Conservation (phyloP, 1,140 invertebrate genomes). For the Drosophila ambigua region DNA sequence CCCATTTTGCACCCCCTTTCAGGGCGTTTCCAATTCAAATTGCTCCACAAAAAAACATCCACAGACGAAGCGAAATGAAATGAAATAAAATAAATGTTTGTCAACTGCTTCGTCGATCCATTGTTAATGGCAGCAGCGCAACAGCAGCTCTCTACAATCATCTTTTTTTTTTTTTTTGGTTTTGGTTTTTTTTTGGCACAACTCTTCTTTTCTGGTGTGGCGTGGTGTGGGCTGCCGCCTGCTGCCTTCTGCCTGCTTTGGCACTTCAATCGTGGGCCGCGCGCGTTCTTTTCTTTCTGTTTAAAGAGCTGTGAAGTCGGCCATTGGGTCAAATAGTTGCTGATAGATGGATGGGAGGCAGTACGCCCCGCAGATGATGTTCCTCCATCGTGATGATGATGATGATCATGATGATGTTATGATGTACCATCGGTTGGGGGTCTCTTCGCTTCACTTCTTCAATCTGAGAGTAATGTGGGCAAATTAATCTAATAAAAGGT, state of each 20-base stretch:
- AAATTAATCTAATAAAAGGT: constrained; percentile 82
- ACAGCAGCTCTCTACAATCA: no score
- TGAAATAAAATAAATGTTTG: constrained; percentile 45
- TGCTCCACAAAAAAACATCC: constrained; percentile 51
- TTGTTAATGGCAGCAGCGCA: constrained; percentile 24
- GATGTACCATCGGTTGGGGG: constrained; percentile 51
- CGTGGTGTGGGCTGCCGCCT: constrained; percentile 19
- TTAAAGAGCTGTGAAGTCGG: constrained; percentile 77
- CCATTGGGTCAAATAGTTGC: constrained; percentile 77
- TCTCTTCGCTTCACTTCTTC: constrained; percentile 31
- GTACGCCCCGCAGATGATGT: constrained; percentile 11
- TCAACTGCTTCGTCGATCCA: constrained; percentile 34
- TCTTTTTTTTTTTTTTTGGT: background rate
- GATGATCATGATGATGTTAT: no score
- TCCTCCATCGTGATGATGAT: constrained; percentile 45
- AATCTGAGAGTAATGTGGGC: constrained; percentile 58
- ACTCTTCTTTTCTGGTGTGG: constrained; percentile 46
- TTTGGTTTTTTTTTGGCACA: constrained; percentile 29
- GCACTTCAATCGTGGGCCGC: constrained; percentile 40
- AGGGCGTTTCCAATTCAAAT: constrained; percentile 74
- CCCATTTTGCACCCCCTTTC: constrained; percentile 30
- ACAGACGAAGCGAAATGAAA: background rate
- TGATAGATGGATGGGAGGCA: constrained; percentile 64
- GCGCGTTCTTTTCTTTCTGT: constrained; percentile 33
- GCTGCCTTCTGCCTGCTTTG: constrained; percentile 5